Evolutionary conservation across 2,113 vertebrate genomes (phyloP).

Genomic region (Gymnocephalus cernua): DNA sequence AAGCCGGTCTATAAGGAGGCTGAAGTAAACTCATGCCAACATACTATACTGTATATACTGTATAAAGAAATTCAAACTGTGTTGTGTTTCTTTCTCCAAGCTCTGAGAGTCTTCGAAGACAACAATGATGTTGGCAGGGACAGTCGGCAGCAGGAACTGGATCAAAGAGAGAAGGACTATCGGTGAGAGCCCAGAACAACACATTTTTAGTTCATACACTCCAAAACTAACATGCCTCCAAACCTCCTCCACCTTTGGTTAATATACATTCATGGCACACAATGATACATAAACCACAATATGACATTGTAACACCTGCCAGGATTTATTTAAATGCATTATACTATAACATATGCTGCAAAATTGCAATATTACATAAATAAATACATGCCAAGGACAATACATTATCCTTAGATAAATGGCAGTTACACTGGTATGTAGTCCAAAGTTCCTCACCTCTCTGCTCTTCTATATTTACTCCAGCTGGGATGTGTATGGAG

Average conservation of each 20-base stretch:
- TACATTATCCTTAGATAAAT: too few species aligned
- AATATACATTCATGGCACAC: background rate
- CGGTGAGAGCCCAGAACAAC: slow-evolving; percentile 38
- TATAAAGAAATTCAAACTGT: background rate
- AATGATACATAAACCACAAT: background rate
- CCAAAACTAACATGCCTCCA: background rate
- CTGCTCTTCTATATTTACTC: background rate
- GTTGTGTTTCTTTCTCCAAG: slow-evolving; percentile 18
- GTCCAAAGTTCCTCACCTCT: background rate
- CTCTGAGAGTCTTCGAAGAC: slow-evolving; percentile 60
- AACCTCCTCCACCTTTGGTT: background rate
- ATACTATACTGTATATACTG: background rate
- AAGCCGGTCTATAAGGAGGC: background rate
- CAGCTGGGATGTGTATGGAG: slow-evolving; percentile 66
- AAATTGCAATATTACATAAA: too few species aligned
- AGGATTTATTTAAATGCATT: background rate
- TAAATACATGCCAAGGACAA: too few species aligned
- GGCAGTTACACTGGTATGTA: background rate
- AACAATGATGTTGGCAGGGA: slow-evolving; percentile 7
- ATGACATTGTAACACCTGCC: background rate
- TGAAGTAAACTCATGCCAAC: background rate
- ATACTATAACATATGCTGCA: background rate
- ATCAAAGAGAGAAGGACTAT: slow-evolving; percentile 31
- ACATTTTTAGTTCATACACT: background rate
- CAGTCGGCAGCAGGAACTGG: slow-evolving; percentile 45